Percentiles rank a stretch among this genome's conserved stretches.
These are phyloP conservation scores for Xiphorhynchus erythropygius DNA, from an alignment of 2,797 vertebrate genomes.

Conservation along the genomic window DNA sequence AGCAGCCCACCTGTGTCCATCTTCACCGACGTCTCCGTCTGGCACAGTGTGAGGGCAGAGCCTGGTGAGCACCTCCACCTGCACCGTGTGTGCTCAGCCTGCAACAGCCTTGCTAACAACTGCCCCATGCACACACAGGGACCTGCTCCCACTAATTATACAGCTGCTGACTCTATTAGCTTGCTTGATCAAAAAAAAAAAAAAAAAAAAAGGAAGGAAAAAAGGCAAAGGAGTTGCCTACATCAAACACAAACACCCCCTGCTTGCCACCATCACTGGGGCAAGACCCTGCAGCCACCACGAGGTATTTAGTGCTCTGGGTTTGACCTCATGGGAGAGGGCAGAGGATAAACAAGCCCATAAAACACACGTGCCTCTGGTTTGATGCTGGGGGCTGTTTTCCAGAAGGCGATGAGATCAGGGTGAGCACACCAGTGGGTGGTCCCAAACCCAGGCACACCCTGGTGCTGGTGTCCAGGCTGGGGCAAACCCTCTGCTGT, in stretches of 20 bases:
- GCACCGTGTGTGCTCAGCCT: not conserved
- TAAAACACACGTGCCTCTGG: not conserved
- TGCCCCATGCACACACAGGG: accelerated
- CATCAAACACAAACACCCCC: not conserved
- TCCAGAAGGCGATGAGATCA: not conserved
- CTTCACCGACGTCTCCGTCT: not conserved
- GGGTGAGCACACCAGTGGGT: not conserved
- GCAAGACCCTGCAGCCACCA: not conserved
- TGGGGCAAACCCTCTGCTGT: not conserved
- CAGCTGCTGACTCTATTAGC: not conserved
- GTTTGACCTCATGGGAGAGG: not conserved
- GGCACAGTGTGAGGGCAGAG: not conserved
- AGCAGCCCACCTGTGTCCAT: constrained; percentile 64
- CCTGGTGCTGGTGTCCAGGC: not conserved
- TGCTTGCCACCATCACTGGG: not conserved
- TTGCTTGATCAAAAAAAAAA: not conserved
- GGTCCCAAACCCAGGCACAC: not conserved
- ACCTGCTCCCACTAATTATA: not conserved
- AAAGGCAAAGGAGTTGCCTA: not conserved
- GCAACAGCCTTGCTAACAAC: not conserved
- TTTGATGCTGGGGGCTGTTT: not conserved
- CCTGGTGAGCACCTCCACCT: not conserved
- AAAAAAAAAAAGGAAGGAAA: too few relatives aligned
- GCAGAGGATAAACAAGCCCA: not conserved
- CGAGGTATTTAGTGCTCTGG: accelerated